Percentiles rank a stretch among this genome's conserved stretches.
These are phyloP conservation scores for Ormyrus rosae DNA, from an alignment of 2,888 invertebrate genomes.

Conservation along the genomic window DNA sequence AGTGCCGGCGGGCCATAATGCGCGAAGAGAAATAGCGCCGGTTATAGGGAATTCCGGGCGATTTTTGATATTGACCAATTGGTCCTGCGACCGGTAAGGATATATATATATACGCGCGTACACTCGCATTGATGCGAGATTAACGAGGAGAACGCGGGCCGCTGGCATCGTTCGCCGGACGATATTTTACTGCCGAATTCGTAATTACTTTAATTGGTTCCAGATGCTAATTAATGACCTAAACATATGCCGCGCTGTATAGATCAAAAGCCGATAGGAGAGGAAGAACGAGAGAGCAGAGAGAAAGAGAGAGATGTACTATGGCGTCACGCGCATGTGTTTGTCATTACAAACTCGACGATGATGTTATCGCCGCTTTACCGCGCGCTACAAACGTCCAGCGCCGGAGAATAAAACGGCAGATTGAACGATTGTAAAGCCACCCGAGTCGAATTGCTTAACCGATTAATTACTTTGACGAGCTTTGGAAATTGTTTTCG, in stretches of 20 bases:
- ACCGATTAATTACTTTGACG: conserved; percentile 50
- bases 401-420: conserved; percentile 50
- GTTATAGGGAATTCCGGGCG: conserved; percentile 39
- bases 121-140: conserved; percentile 56
- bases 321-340: conserved; percentile 69
- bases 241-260: conserved; percentile 70
- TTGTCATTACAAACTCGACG: conserved; percentile 70
- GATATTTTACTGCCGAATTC: conserved; percentile 69
- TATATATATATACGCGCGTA: conserved; percentile 42
- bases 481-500: conserved; percentile 42
- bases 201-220: conserved; percentile 73
- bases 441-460: conserved; percentile 45
- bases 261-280: conserved; percentile 66
- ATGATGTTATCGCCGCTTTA: conserved; percentile 65
- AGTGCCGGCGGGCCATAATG: neutral
- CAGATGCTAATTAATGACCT: conserved; percentile 74
- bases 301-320: conserved; percentile 40
- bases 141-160: conserved; percentile 56
- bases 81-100: conserved; percentile 36
- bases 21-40: conserved; percentile 32
- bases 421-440: conserved; percentile 52
- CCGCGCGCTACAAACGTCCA: conserved; percentile 37
- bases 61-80: conserved; percentile 56
- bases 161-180: conserved; percentile 53
- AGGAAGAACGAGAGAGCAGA: conserved; percentile 50